Evolutionary conservation across 2,797 vertebrate genomes (phyloP).

Genomic region (Microhierax caerulescens): DNA sequence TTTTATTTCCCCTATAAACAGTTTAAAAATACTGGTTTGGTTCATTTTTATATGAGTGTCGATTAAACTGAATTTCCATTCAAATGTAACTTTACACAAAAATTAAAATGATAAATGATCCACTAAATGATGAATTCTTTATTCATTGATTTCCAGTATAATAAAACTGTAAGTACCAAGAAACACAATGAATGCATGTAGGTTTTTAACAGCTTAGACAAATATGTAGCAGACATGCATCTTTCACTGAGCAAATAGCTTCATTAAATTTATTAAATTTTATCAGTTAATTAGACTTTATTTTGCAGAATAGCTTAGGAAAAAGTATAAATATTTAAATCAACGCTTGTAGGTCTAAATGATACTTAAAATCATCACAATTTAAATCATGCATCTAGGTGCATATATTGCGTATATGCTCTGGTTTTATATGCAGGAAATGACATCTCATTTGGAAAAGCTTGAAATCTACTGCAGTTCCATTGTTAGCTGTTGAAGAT

Average conservation of each 20-base stretch:
- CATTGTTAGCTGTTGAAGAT: neutral
- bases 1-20: neutral
- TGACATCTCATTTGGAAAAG: neutral
- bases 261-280: slow-evolving; percentile 13
- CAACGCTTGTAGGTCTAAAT: neutral
- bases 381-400: neutral
- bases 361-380: neutral
- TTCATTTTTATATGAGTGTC: neutral
- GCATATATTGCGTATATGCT: neutral
- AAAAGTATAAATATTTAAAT: slow-evolving; percentile 14
- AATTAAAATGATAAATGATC: neutral
- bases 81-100: neutral
- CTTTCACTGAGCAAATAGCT: neutral
- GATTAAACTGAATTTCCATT: neutral
- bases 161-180: neutral
- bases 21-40: neutral
- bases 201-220: neutral
- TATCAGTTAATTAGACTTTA: neutral
- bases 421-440: neutral
- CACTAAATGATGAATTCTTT: neutral
- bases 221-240: neutral
- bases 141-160: neutral
- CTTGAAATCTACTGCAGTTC: neutral
- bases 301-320: neutral
- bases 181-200: neutral